Evolutionary conservation across 2,888 invertebrate genomes (phyloP).

Genomic region (Deilephila porcellus): DNA sequence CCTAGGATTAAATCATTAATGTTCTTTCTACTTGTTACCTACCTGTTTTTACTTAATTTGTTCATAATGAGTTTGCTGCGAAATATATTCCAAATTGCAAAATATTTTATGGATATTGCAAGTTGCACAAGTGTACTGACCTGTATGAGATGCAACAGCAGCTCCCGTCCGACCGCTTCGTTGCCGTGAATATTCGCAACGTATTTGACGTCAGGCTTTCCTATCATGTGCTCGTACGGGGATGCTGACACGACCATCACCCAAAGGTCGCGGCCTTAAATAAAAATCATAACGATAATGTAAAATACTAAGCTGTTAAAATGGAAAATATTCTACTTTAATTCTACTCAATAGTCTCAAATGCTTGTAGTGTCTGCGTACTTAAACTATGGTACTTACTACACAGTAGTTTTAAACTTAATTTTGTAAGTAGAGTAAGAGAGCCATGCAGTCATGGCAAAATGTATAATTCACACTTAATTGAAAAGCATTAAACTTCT

Average conservation of each 20-base stretch:
- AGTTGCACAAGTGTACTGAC: constrained; percentile 67
- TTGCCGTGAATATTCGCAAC: constrained; percentile 99
- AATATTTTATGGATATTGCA: neutral
- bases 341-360: no score
- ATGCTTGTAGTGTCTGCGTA: no score
- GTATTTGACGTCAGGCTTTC: constrained; percentile 99
- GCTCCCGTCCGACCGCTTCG: constrained; percentile 97
- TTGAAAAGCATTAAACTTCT: no score
- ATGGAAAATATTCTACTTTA: neutral
- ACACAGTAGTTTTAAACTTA: neutral
- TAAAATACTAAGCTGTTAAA: neutral
- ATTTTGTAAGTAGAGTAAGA: neutral
- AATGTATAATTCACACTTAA: neutral
- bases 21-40: no score
- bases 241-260: constrained; percentile 96
- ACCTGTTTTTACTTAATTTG: no score
- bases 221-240: constrained; percentile 96
- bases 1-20: no score
- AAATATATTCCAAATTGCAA: neutral
- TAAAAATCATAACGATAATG: neutral
- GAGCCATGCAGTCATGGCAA: neutral
- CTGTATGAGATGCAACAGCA: constrained; percentile 95
- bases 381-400: neutral
- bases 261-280: constrained; percentile 94
- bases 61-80: no score